Base-by-base conservation (phyloP, 2,888 invertebrate genomes). In the Acrocyrtus sp. region DNA sequence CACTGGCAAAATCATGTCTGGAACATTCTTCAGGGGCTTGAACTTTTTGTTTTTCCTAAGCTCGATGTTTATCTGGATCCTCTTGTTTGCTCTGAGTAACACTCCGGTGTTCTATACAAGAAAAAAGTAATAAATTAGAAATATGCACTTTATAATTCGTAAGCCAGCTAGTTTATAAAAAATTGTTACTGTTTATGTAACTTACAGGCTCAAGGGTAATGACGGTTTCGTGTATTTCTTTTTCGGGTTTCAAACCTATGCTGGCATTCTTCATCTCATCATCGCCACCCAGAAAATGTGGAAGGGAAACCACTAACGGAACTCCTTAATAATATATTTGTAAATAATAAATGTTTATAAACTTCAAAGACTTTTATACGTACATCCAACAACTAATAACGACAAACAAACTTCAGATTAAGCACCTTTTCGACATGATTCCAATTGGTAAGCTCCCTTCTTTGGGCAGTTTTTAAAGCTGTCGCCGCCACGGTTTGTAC, bases 141-240 rank as follows among this genome's bases (percentile, higher is more conserved):
- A 24, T 27, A 41, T 29, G n/a, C n/a, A n/a, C n/a, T n/a, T n/a
- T n/a, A n/a, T n/a, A n/a, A 58, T 19, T 41, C 3, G 19, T 21
- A 34, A 22, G 41, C 15, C 6, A 47, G n/a, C 22, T 22, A 3
- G 21, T 12, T 19, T 45, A 26, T 10, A 61, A 19, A 24, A 43
- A 22, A 61, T n/a, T 27, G 34, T 12, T 51, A 29, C 48, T 29
- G 4, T 21, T 19, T 3, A 26, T 19, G 48, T 27, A 56, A 54
- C 56, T 45, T 76, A 83, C 83, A 5, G 83, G 83, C 69, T 84
- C 84, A 47, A 84, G 78, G 56, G 83, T 83, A 22, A 84, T 74
- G 45, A 78, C 81, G 0, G 83, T 83, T 48, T 82, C 81, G 63
- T 84, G 83, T 19, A 75, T 67, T 29, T 68, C 56, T 29, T 58